Base-by-base conservation (phyloP, 2,888 invertebrate genomes). In the Chloroclystis v-ata region DNA sequence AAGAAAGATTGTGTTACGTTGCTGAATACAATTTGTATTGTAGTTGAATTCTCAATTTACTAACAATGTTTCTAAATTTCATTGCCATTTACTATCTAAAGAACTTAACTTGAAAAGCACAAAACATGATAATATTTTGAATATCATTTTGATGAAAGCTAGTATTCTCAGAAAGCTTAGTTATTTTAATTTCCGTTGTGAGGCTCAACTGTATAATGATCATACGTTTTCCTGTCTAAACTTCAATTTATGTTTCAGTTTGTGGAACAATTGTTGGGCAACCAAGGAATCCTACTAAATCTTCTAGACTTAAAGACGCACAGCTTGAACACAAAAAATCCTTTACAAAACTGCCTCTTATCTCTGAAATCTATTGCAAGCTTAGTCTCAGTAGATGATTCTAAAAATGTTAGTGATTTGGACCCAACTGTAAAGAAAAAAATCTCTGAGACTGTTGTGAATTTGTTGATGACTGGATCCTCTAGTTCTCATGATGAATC, bases 401-500 rank as follows among this genome's bases (percentile, higher is more conserved):
- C 64, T 54, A 54, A 52, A 38, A 60, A 61, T 11, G 52, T 56
- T 14, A 52, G 63, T 48, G 24, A 57, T 8, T 20, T 71, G 10
- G 40, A 70, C 61, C 42, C 65, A 4, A 75, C 77, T 47, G 49
- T 69, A 6, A 83, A 81, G 53, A 67, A 83, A 49, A 60, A 71
- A 32, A 77, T 88, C 43, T 76, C 81, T 24, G 60, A 78, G 60
- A 57, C 82, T 43, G 75, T 89, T 58, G 56, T 88, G 14, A 72
- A 66, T 38, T 78, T 82, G 59, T 58, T 90, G 30, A 66, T 80
- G 65, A 78, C 67, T 48, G 78, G 80, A 6, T 68, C 66, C 50
- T 54, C 59, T 13, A 77, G 73, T 47, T 61, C 63, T 37, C 73
- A 78, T 54, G 85, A 89, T 73, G 84, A 89, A 53, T 75, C 86